Percentiles rank a stretch among this genome's conserved stretches.
Evolutionary conservation across 2,797 vertebrate species (phyloP).

Genomic region (Catamblyrhynchus diadema): DNA sequence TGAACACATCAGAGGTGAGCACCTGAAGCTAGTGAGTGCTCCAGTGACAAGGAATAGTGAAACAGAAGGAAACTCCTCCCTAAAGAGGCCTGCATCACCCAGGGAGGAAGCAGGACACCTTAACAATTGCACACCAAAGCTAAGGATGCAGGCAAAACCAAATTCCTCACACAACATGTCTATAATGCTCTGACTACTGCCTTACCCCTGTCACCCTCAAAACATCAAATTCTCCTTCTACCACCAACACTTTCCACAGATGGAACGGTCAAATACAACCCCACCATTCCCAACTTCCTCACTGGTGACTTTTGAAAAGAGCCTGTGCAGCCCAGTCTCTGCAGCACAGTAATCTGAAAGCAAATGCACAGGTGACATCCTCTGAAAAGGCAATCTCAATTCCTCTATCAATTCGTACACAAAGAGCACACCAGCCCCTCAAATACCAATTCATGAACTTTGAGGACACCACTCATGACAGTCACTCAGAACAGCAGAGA

Average conservation of each 20-base stretch:
- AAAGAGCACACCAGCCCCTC: not conserved
- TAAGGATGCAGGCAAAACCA: not conserved
- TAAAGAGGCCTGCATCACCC: not conserved
- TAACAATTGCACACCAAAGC: not conserved
- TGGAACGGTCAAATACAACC: not conserved
- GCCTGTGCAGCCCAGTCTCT: not conserved
- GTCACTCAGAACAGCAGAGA: not conserved
- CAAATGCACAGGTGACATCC: not conserved
- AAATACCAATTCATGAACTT: not conserved
- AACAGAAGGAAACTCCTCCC: not conserved
- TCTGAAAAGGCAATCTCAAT: not conserved
- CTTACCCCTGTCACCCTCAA: not conserved
- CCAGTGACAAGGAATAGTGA: not conserved
- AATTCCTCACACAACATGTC: not conserved
- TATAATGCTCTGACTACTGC: not conserved
- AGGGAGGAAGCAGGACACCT: not conserved
- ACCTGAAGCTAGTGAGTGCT: not conserved
- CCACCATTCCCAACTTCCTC: not conserved
- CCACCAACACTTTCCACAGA: not conserved
- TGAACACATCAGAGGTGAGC: not conserved
- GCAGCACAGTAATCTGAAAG: not conserved
- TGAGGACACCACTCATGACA: not conserved
- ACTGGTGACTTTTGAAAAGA: not conserved
- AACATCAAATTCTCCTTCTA: too few relatives aligned
- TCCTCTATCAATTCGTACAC: not conserved